Percentiles rank a stretch among this genome's conserved stretches.
These are phyloP conservation scores for Drosophila guanche DNA, from an alignment of 1,140 invertebrate species.

Conservation along the genomic window DNA sequence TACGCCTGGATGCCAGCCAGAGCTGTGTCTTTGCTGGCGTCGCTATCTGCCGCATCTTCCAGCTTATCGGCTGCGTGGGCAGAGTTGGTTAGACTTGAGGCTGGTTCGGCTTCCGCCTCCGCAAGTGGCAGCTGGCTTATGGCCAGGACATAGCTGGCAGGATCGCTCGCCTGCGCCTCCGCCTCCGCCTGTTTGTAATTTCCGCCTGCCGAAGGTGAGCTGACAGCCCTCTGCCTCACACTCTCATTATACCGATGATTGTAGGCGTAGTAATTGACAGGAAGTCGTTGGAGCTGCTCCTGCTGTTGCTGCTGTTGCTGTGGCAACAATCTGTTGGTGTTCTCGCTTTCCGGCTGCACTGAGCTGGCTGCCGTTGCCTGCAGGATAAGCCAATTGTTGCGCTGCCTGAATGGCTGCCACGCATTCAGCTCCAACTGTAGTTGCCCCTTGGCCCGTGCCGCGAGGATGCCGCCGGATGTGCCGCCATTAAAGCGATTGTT, in stretches of 20 bases:
- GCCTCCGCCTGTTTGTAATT: conserved; percentile 71
- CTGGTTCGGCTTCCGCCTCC: conserved; percentile 33
- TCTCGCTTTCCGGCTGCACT: conserved; percentile 34
- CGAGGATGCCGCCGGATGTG: conserved; percentile 50
- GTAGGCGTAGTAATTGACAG: conserved; percentile 76
- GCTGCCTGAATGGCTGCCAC: conserved; percentile 66
- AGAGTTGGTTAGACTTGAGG: conserved; percentile 25
- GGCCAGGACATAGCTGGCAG: conserved; percentile 65
- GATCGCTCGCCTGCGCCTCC: conserved; percentile 22
- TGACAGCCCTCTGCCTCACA: not conserved
- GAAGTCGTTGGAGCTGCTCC: conserved; percentile 50
- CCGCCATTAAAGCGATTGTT: conserved; percentile 61
- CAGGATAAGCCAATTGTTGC: conserved; percentile 77
- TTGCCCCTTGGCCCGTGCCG: conserved; percentile 29
- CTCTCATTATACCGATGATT: conserved; percentile 71
- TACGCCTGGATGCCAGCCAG: conserved; percentile 37
- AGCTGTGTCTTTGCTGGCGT: conserved; percentile 14
- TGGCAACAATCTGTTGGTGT: not conserved
- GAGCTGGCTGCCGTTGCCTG: conserved; percentile 68
- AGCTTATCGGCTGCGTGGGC: conserved; percentile 33
- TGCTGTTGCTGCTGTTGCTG: conserved; percentile 7
- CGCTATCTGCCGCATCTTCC: conserved; percentile 14
- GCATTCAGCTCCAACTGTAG: conserved; percentile 60
- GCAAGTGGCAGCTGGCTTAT: conserved; percentile 58
- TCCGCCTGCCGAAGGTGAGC: conserved; percentile 39